Base-by-base conservation (phyloP, 2,797 vertebrate species). In the Rallus crepitans region DNA sequence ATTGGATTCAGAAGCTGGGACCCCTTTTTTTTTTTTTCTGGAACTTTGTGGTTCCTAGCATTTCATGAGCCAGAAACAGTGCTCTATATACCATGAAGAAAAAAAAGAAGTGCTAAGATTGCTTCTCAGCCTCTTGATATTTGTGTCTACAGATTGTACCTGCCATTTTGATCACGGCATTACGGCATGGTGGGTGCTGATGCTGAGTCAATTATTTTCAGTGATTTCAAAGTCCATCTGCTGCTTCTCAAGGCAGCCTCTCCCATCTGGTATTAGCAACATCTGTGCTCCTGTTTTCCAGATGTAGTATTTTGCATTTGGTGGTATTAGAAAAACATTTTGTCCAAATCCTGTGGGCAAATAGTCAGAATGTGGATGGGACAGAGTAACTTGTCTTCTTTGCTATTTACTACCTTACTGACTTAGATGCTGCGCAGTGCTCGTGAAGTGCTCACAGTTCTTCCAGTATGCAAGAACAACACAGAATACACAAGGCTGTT, bases 271-370 rank as follows among this genome's bases (percentile, higher is more conserved):
- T 88, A 15, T 69, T 1, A 4, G 64, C 27, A 68, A 50, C 55
- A 72, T 91, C 85, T 84, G 70, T 82, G 66, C 52, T 95, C 19
- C 82, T 90, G 73, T 15, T 59, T 76, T 76, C 79, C 82, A 94
- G 82, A 93, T 94, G 89, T 66, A 47, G 50, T 59, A 35, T 79
- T 84, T 94, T 95, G 60, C 28, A 50, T 52, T 80, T 88, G 53
- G 6, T 15, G 5, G 14, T 71, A 75, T 68, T 68, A 66, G 53
- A 57, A 81, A 87, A 90, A 55, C 14, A 8, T 50, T 82, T 59
- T 93, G 19, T 75, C 50, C n/a, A 28, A 86, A 30, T 82, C 63
- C 56, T 65, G 0, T 19, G 30, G 57, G 64, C 8, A 35, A 76
- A 59, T 47, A 47, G 15, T 83, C 18, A 27, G n/a, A 12, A 65